phyloP scores from a whole-genome alignment of 2,888 invertebrate species.

The Raillietiella orientalis region DNA sequence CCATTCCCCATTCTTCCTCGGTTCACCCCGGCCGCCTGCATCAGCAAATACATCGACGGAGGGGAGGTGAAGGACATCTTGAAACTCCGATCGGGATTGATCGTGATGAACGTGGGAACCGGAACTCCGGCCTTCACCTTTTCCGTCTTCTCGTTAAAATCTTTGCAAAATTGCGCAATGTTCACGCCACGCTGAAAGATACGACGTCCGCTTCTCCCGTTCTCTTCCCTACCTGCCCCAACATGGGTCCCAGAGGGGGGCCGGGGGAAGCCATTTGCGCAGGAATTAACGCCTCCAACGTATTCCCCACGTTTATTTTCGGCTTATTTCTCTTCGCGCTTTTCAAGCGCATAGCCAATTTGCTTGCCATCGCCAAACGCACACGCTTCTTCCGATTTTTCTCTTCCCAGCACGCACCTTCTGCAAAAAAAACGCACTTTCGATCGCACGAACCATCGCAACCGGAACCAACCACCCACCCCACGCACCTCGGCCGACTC shows the following conservation, averaged over 20 bases:
- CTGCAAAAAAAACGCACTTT: no score
- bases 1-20: slow-evolving; percentile 40
- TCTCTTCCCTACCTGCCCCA: slow-evolving; percentile 64
- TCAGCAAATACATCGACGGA: slow-evolving; percentile 54
- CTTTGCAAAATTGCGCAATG: slow-evolving; percentile 83
- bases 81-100: slow-evolving; percentile 57
- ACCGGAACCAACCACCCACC: no score
- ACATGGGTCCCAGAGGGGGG: slow-evolving; percentile 78
- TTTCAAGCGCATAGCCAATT: slow-evolving; percentile 8
- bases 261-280: slow-evolving; percentile 73
- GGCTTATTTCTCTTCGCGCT: slow-evolving; percentile 12
- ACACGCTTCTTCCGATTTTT: no score
- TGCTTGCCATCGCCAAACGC: no score
- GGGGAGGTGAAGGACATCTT: slow-evolving; percentile 51
- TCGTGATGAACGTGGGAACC: slow-evolving; percentile 40
- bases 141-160: slow-evolving; percentile 73
- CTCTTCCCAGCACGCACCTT: no score
- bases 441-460: no score
- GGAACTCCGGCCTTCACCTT: slow-evolving; percentile 67
- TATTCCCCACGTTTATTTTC: slow-evolving; percentile 41
- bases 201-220: no score
- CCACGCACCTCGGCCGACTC: no score
- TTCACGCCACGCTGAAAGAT: slow-evolving; percentile 62
- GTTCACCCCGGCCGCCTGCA: slow-evolving; percentile 74
- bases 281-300: slow-evolving; percentile 43